Conservation (phyloP, 2,888 invertebrate genomes). For the Spicauda simplicius region DNA sequence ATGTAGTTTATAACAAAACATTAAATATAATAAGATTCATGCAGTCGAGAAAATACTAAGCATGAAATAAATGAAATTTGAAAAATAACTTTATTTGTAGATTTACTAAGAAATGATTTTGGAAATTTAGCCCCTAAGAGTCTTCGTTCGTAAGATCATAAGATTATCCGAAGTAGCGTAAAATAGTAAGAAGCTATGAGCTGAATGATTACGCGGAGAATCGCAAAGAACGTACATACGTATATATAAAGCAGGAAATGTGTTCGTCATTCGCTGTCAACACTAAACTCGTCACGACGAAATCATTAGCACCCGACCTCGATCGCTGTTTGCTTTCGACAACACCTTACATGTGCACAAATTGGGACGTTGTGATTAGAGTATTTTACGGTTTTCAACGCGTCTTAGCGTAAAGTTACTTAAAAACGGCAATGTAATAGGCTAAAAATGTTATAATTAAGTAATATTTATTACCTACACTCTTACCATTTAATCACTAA, state of each 20-base stretch:
- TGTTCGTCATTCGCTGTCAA: slow-evolving; percentile 36
- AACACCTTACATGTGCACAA: slow-evolving; percentile 44
- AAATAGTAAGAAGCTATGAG: too few relatives aligned
- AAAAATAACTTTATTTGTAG: too few relatives aligned
- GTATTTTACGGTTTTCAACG: slow-evolving; percentile 8
- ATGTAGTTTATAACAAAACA: too few relatives aligned
- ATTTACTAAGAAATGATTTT: too few relatives aligned
- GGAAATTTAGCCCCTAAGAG: too few relatives aligned
- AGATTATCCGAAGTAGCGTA: too few relatives aligned
- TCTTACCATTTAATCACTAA: too few relatives aligned
- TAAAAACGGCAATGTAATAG: not conserved
- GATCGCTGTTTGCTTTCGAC: slow-evolving; percentile 49
- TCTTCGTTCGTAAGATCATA: too few relatives aligned
- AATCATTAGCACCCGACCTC: slow-evolving; percentile 63
- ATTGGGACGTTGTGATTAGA: slow-evolving; percentile 20
- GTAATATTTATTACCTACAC: too few relatives aligned
- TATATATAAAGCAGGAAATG: slow-evolving; percentile 36
- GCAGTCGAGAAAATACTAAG: too few relatives aligned
- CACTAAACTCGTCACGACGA: slow-evolving; percentile 53
- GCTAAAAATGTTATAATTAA: not conserved
- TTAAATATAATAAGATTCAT: too few relatives aligned
- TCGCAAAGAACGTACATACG: not conserved
- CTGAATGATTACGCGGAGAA: not conserved
- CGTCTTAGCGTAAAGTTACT: not conserved
- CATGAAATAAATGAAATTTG: too few relatives aligned